phyloP scores from a whole-genome alignment of 2,888 invertebrate species.

The Nomada fucata region DNA sequence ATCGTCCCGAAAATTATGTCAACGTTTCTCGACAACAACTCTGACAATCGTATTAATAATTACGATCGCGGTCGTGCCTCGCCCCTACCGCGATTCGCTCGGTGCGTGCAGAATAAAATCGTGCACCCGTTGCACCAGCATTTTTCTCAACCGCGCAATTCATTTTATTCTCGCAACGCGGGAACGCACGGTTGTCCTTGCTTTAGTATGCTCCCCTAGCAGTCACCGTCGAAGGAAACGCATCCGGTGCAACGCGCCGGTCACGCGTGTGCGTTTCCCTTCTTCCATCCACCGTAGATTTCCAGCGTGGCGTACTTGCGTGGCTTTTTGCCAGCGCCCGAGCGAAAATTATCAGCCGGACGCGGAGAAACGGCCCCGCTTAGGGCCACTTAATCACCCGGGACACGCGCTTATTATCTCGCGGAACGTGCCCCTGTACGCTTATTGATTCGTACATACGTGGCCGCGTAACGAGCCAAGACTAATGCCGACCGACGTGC shows the following conservation, averaged over 20 bases:
- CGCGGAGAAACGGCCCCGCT: not conserved
- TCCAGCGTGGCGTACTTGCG: not conserved
- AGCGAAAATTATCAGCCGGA: slow-evolving; percentile 24
- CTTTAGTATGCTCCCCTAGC: slow-evolving; percentile 50
- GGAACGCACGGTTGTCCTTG: slow-evolving; percentile 61
- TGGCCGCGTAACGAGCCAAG: slow-evolving; percentile 28
- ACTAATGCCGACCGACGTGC: slow-evolving; percentile 15
- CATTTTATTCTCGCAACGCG: not conserved
- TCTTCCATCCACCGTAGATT: not conserved
- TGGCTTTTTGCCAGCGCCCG: slow-evolving; percentile 17
- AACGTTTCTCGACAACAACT: too few relatives aligned
- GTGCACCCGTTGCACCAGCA: not conserved
- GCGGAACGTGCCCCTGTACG: slow-evolving; percentile 3
- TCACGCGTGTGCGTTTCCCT: slow-evolving; percentile 53
- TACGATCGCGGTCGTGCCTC: too few relatives aligned
- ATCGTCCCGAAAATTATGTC: too few relatives aligned
- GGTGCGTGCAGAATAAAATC: too few relatives aligned
- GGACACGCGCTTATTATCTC: slow-evolving; percentile 53
- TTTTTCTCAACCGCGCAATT: slow-evolving; percentile 43
- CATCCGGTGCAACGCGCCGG: slow-evolving; percentile 55
- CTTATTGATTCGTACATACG: slow-evolving; percentile 39
- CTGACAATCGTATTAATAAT: too few relatives aligned
- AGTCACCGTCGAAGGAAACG: slow-evolving; percentile 51
- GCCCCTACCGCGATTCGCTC: too few relatives aligned
- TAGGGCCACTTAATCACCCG: slow-evolving; percentile 23